A percentile compares a stretch with the other conserved stretches of the same genome.
These are phyloP conservation scores for Eurytoma californica DNA, from an alignment of 2,888 invertebrate genomes.

Conservation along the genomic window DNA sequence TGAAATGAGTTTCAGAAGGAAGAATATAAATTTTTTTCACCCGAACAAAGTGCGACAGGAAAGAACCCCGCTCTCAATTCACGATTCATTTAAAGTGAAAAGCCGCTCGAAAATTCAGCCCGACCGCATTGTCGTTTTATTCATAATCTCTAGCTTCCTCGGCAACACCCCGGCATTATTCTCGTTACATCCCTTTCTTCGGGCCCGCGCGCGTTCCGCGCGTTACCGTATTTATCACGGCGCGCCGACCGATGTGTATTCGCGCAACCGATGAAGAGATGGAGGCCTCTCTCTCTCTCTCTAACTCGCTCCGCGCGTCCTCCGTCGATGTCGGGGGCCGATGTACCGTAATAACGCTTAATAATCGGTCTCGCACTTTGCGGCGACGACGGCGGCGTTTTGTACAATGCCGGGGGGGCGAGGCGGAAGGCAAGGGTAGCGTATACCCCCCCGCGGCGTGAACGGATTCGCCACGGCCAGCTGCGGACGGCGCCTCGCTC, in stretches of 20 bases:
- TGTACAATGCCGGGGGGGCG: slow-evolving; percentile 41
- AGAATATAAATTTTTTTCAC: not conserved
- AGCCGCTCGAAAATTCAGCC: slow-evolving; percentile 40
- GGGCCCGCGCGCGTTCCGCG: slow-evolving; percentile 20
- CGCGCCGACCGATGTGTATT: slow-evolving; percentile 55
- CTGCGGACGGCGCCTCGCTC: slow-evolving; percentile 63
- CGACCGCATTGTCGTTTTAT: slow-evolving; percentile 54
- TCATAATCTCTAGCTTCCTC: slow-evolving; percentile 53
- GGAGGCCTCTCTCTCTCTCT: not conserved
- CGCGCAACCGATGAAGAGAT: slow-evolving; percentile 51
- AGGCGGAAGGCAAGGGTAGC: slow-evolving; percentile 57
- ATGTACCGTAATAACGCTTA: slow-evolving; percentile 58
- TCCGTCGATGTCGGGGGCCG: slow-evolving; percentile 56
- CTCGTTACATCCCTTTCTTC: slow-evolving; percentile 48
- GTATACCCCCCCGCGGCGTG: slow-evolving; percentile 55
- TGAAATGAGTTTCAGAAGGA: not conserved
- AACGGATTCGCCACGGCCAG: slow-evolving; percentile 73
- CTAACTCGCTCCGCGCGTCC: slow-evolving; percentile 7
- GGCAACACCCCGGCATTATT: slow-evolving; percentile 34
- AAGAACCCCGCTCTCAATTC: slow-evolving; percentile 24
- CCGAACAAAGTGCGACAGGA: not conserved
- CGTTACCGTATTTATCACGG: slow-evolving; percentile 56
- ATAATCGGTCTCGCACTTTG: slow-evolving; percentile 58
- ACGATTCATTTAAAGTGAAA: slow-evolving; percentile 50
- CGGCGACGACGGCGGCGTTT: slow-evolving; percentile 52